Evolutionary conservation across 2,888 invertebrate species (phyloP), one percentile per base, ranked within the genome.

Genomic region (Dione juno): DNA sequence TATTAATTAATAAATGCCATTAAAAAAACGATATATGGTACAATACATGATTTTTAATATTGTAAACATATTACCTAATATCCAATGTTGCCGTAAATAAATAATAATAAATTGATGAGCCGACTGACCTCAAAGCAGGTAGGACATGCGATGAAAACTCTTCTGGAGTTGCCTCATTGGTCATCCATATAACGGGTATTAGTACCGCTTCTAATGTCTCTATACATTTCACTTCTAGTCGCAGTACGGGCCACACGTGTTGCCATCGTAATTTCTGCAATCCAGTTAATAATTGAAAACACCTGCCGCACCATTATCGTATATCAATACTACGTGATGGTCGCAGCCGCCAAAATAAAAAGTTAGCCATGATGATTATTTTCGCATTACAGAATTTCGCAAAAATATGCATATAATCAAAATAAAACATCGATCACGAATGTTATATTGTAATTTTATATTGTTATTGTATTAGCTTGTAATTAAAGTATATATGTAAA

Each of bases 241-340:
- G 96, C 73, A 99, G 93, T 78, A 96, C 96, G 45, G 98, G 98
- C 97, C 98, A 98, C 63, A 99, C 96, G 87, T 97, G 97, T 86
- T 97, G 97, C 94, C 98, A 98, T 95, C 98, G 97, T 66, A 99
- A 94, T 97, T 98, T 99, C 99, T 99, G 94, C 66, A 93, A 90
- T 53, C 66, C 21, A 69, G 72, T 67, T 37, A 66, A 63, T 65
- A 65, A 74, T 72, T 70, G 63, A 70, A 70, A 73, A 70, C 67
- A 75, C 50, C 53, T 53, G 53, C 41, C 35, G 48, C 35, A 61
- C 43, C 5, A 0, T 28, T 28, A 43, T 10, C 14, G 14, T 45
- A 45, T 28, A 7, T 64, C 45, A 48, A 28, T 8, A 50, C 35
- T 19, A 50, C 16, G 21, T 37, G 50, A 35, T 37, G 11, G 16